Evolutionary conservation across 2,113 vertebrate genomes (phyloP).

Genomic region (Triplophysa rosa): DNA sequence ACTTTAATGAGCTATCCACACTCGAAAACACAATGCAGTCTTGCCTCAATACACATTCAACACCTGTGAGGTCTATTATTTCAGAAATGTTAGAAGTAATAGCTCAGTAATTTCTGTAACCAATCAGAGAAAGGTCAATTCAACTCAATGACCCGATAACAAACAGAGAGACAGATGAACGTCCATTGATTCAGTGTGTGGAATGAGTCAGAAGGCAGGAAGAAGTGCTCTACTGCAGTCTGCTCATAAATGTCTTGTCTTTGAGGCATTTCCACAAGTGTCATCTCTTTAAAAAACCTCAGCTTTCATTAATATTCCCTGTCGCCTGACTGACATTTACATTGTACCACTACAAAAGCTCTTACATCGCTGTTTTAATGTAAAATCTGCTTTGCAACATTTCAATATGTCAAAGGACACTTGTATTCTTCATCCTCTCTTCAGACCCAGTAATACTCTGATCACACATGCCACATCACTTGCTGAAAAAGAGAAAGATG

Average conservation of each 20-base stretch:
- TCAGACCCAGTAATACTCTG: not conserved
- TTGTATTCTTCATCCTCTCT: not conserved
- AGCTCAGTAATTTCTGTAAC: not conserved
- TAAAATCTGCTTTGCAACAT: constrained; percentile 15
- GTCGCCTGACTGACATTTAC: constrained; percentile 45
- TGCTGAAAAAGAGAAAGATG: too few relatives aligned
- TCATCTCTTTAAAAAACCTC: constrained; percentile 27
- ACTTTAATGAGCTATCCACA: constrained; percentile 6
- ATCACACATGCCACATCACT: not conserved
- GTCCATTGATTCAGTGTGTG: not conserved
- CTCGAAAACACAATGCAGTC: not conserved
- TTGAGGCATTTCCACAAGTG: constrained; percentile 45
- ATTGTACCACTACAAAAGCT: constrained; percentile 28
- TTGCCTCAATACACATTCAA: not conserved
- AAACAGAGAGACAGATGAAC: not conserved
- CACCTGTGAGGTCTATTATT: not conserved
- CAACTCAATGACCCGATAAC: not conserved
- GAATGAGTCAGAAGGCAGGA: not conserved
- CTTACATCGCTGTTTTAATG: constrained; percentile 10
- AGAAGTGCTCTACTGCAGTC: not conserved
- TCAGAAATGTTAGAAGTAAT: not conserved
- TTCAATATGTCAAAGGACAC: constrained; percentile 29
- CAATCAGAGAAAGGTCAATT: not conserved
- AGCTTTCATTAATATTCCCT: constrained; percentile 40
- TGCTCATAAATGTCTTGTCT: constrained; percentile 12